phyloP scores from a whole-genome alignment of 2,113 vertebrate species.

The Oncorhynchus keta region DNA sequence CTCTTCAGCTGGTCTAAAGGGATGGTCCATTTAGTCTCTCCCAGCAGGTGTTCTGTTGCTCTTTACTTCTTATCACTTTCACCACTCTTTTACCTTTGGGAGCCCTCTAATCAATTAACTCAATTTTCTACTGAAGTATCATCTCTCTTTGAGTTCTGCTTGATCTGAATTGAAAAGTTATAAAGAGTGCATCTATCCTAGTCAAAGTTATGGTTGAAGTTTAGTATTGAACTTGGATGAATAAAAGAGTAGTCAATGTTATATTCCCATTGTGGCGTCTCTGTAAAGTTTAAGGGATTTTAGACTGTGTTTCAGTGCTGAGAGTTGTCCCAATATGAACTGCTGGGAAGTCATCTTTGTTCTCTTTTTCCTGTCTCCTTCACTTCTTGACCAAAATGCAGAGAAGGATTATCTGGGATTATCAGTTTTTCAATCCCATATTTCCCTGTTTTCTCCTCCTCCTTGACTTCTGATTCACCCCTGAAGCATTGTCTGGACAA shows the following conservation, averaged over 20 bases:
- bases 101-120: slow-evolving; percentile 55
- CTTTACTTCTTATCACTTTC: not conserved
- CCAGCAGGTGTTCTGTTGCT: slow-evolving; percentile 35
- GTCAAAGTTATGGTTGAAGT: not conserved
- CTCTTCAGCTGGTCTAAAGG: not conserved
- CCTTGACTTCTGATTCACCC: slow-evolving; percentile 46
- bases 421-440: slow-evolving; percentile 52
- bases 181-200: slow-evolving; percentile 34
- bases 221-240: slow-evolving; percentile 19
- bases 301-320: slow-evolving; percentile 26
- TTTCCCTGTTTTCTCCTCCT: slow-evolving; percentile 41
- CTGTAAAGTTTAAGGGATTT: slow-evolving; percentile 21
- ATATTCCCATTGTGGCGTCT: slow-evolving; percentile 16
- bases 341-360: slow-evolving; percentile 32
- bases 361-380: slow-evolving; percentile 49
- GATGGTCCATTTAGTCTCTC: not conserved
- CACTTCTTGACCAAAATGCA: slow-evolving; percentile 49
- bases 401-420: slow-evolving; percentile 66
- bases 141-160: slow-evolving; percentile 30
- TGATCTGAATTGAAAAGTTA: slow-evolving; percentile 40
- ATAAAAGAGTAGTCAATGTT: slow-evolving; percentile 5
- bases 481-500: not conserved
- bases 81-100: slow-evolving; percentile 8
- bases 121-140: slow-evolving; percentile 38
- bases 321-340: slow-evolving; percentile 35